Evolutionary conservation across 1,140 invertebrate species (phyloP).

Genomic region (Lutraria rhynchaena): DNA sequence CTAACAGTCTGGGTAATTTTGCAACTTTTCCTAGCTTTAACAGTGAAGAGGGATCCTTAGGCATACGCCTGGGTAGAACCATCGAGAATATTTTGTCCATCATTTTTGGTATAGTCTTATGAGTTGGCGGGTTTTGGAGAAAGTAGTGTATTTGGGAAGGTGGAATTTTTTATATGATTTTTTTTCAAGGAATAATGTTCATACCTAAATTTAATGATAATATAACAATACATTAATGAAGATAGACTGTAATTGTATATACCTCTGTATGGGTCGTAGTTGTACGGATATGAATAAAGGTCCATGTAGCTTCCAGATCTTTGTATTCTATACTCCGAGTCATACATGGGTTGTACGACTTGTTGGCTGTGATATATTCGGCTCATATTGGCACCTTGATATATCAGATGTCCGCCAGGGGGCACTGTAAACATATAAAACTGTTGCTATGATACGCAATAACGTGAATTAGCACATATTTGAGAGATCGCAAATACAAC

Average conservation of each 20-base stretch:
- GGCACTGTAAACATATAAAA: constrained; percentile 16
- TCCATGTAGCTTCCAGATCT: constrained; percentile 57
- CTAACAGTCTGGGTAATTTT: too few species aligned
- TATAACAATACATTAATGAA: neutral
- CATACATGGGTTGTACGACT: constrained; percentile 39
- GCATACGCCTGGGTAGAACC: too few species aligned
- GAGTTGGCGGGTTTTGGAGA: too few species aligned
- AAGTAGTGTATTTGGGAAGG: too few species aligned
- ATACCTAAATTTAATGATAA: neutral
- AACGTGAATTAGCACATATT: too few species aligned
- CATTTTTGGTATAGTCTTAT: too few species aligned
- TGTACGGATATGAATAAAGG: constrained; percentile 49
- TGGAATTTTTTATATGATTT: too few species aligned
- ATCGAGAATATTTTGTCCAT: too few species aligned
- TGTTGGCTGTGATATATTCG: constrained; percentile 57
- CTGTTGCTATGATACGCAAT: too few species aligned
- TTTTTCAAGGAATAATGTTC: neutral
- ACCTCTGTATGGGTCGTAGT: constrained; percentile 54
- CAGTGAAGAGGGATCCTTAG: too few species aligned
- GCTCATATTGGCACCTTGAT: constrained; percentile 23
- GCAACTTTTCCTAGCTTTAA: too few species aligned
- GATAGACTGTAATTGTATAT: neutral
- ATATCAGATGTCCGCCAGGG: constrained; percentile 42
- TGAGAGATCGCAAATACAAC: too few species aligned
- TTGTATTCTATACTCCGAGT: constrained; percentile 36